These are phyloP conservation scores for Columbina picui DNA, from an alignment of 2,113 vertebrate species.

Conservation along the genomic window DNA sequence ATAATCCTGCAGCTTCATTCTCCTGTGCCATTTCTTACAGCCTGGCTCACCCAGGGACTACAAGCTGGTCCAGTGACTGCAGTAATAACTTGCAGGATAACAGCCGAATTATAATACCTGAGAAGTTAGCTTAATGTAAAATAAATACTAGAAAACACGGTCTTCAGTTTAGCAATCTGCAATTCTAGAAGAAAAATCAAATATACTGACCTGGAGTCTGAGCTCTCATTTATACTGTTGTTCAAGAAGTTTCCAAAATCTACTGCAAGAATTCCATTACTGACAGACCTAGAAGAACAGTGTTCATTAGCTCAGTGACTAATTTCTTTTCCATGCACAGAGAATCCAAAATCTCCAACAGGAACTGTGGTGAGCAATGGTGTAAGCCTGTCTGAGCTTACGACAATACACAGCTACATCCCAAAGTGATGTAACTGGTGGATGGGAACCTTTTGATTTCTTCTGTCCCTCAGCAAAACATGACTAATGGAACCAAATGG, in stretches of 20 bases:
- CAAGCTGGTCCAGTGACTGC: background rate
- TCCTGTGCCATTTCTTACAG: background rate
- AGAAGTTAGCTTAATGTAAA: background rate
- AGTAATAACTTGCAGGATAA: background rate
- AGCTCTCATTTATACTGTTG: conserved; percentile 78
- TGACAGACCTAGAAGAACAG: conserved; percentile 76
- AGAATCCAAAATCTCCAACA: background rate
- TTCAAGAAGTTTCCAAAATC: conserved; percentile 84
- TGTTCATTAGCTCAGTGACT: background rate
- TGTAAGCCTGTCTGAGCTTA: background rate
- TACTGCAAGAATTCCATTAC: conserved; percentile 83
- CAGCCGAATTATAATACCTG: background rate
- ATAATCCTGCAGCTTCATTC: background rate
- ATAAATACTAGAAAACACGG: background rate
- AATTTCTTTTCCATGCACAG: background rate
- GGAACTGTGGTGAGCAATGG: background rate
- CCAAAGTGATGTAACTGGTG: background rate
- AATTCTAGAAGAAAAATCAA: background rate
- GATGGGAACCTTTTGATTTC: background rate
- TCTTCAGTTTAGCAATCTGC: background rate
- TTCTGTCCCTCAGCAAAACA: background rate
- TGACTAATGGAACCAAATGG: background rate
- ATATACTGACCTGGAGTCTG: conserved; percentile 79
- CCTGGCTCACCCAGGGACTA: background rate
- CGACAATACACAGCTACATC: background rate